Base-by-base conservation (phyloP, 2,797 vertebrate genomes). In the Prionace glauca region DNA sequence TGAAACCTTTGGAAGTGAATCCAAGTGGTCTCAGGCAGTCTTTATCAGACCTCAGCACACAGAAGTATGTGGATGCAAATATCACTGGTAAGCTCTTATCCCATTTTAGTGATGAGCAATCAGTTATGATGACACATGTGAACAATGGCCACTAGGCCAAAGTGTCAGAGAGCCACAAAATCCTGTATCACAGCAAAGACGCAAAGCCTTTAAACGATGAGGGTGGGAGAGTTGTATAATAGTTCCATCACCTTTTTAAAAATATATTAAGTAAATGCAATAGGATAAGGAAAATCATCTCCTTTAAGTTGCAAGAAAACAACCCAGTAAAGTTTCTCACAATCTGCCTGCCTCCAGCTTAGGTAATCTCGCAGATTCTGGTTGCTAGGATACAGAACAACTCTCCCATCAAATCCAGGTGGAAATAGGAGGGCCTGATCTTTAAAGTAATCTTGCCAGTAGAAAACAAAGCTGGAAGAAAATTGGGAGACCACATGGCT, bases 311-410 rank as follows among this genome's bases (percentile, higher is more conserved):
- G 10, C 62, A 92, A 9, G 32, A 69, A 92, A 12, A 86, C 18
- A 62, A 90, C 2, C 26, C 5, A 62, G 88, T 8, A 22, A 79
- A 60, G 24, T 96, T 1, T 96, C 98, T 99, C 97, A 99, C 99
- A 99, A 96, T 99, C 99, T 56, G 99, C 99, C 97, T 99, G 99
- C 96, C 99, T 98, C 99, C 99, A 99, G 96, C 98, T 99, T 96
- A 99, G 98, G 96, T 99, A 99, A 96, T 99, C 99, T 97, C 97
- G 98, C 95, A 99, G 97, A 96, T 98, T 99, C 95, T 97, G 98
- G 96, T 99, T 98, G 97, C 97, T 99, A 84, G 99, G 99, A 97
- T 99, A 99, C 79, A 99, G 96, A 88, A 99, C 97, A 0, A 99
- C 98, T 95, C 99, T 98, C 60, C 99, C 99, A 96, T 99, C 99